Base-by-base conservation (phyloP, 2,113 vertebrate species). In the Apodemus sylvaticus region DNA sequence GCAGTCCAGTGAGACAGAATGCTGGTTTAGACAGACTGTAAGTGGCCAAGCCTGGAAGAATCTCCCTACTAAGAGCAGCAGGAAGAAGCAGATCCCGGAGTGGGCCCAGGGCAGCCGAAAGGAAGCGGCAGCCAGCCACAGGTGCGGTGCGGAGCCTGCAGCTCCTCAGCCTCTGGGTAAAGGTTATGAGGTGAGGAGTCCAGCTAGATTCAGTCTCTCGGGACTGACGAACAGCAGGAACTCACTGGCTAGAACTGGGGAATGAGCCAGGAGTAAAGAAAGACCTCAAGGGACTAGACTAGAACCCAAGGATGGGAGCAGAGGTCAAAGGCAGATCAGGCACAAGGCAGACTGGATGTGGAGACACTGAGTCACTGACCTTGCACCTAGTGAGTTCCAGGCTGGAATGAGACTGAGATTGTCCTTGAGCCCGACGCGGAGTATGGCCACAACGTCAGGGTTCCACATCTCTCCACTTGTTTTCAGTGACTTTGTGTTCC, bases 141-240 rank as follows among this genome's bases (percentile, higher is more conserved):
- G 1, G 45, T 10, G 19, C 22, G 66, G 1, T 39, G 55, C 70
- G 48, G 51, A 51, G 45, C 48, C 60, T 70, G 71, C 11, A 22
- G 66, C 29, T 73, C 66, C 39, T 8, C 58, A 60, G 29, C 29
- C 34, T 58, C 91, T 76, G 48, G 58, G 12, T 36, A 92, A 89
- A 90, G 58, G 58, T 91, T 86, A 88, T 9, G 71, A 90, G 71
- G 71, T 74, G 22, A 94, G 62, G 16, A 62, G 34, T 29, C n/a
- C 70, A 68, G 58, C 36, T 70, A 71, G 11, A 55, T 71, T 74
- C 48, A 89, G 68, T 55, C 51, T 20, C 94, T 82, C 51, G 51
- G 87, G 53, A 82, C 45, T 71, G 34, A 64, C 53, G 93, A 71
- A 79, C 85, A 76, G n/a, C 58, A 87, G 62, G 86, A 90, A 74